phyloP scores from a whole-genome alignment of 2,888 invertebrate genomes.

The Biston stratarius region DNA sequence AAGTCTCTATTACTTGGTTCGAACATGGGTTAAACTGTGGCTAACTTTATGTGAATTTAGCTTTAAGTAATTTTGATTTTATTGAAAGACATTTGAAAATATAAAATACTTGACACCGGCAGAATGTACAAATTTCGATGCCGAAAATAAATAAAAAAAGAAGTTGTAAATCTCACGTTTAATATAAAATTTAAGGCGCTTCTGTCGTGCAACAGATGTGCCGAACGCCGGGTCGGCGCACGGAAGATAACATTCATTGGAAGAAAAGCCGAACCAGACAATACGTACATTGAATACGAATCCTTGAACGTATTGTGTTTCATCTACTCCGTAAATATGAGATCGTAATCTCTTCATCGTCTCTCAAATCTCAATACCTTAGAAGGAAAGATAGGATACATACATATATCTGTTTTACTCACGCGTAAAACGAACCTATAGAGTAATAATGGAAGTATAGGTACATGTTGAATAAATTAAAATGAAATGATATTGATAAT shows the following conservation, averaged over 20 bases:
- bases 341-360: slow-evolving; percentile 30
- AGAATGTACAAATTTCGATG: too few species aligned
- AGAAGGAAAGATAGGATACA: not conserved
- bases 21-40: too few species aligned
- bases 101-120: too few species aligned
- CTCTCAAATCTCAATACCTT: slow-evolving; percentile 8
- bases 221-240: slow-evolving; percentile 52
- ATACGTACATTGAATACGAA: slow-evolving; percentile 36
- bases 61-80: too few species aligned
- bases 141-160: not conserved
- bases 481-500: not conserved
- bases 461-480: too few species aligned
- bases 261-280: slow-evolving; percentile 51
- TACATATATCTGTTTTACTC: not conserved
- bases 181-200: slow-evolving; percentile 39
- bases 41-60: too few species aligned
- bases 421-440: too few species aligned
- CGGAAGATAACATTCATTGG: slow-evolving; percentile 61
- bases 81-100: too few species aligned
- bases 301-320: slow-evolving; percentile 31
- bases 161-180: slow-evolving; percentile 23
- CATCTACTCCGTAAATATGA: slow-evolving; percentile 17
- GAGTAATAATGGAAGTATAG: too few species aligned
- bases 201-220: slow-evolving; percentile 50
- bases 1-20: too few species aligned